A percentile compares a stretch with the other conserved stretches of the same genome.
phyloP scores from a whole-genome alignment of 37 sponge, comb jelly and placozoan species.

The Aplysina aerophoba region DNA sequence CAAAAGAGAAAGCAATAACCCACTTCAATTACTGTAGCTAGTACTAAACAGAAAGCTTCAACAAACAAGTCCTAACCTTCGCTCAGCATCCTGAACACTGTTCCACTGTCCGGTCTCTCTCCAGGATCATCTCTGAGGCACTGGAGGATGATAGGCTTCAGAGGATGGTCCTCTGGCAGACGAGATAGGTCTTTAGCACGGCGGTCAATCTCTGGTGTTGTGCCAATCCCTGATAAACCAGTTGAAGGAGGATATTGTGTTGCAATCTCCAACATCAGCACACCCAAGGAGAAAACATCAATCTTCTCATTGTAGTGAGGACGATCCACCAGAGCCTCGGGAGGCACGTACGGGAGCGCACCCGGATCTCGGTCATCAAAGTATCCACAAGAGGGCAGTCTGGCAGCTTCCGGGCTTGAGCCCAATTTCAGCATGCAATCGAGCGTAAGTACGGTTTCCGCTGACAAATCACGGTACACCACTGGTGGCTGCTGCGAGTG shows the following conservation, averaged over 20 bases:
- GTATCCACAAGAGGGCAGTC: not conserved
- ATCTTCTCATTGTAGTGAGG: conserved; percentile 11
- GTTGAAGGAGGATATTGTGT: not conserved
- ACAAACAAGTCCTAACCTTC: not conserved
- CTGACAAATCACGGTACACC: no score
- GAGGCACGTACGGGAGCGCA: not conserved
- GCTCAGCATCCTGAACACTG: not conserved
- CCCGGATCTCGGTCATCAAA: not conserved
- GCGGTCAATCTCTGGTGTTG: not conserved
- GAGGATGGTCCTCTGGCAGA: conserved; percentile 26
- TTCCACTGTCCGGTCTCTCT: not conserved
- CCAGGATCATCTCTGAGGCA: conserved; percentile 2
- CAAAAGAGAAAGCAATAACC: no score
- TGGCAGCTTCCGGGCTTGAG: no score
- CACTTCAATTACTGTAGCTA: no score
- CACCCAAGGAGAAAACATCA: conserved; percentile 25
- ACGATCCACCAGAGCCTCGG: not conserved
- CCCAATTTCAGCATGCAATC: no score
- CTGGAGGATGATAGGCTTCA: conserved; percentile 28
- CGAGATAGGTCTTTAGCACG: not conserved
- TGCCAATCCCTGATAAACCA: not conserved
- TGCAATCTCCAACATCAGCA: conserved; percentile 10
- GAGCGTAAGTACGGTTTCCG: no score
- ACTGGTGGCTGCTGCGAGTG: no score
- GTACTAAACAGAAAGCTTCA: no score